Percentiles rank a stretch among this genome's conserved stretches.
These are phyloP conservation scores for Drosophila leonis DNA, from an alignment of 2,888 invertebrate species.

Conservation along the genomic window DNA sequence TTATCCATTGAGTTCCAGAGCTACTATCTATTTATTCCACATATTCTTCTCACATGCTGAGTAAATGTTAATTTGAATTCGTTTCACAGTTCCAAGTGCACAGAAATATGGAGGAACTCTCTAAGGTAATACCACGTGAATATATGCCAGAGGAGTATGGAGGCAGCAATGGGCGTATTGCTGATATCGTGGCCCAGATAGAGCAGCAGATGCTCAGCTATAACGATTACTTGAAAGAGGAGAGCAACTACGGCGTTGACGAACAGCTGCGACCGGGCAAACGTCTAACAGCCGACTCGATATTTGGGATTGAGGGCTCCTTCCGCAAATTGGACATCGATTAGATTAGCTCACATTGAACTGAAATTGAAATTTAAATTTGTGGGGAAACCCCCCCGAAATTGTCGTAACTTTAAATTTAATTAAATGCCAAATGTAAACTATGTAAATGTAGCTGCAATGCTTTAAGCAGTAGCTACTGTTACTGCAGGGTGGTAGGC, in stretches of 20 bases:
- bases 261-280: conserved; percentile 72
- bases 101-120: conserved; percentile 69
- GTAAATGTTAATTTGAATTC: background rate
- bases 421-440: conserved; percentile 11
- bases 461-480: background rate
- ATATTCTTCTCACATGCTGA: background rate
- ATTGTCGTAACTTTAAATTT: conserved; percentile 14
- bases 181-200: conserved; percentile 61
- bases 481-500: no score
- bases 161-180: conserved; percentile 87
- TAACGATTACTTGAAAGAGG: conserved; percentile 70
- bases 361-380: conserved; percentile 13
- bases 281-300: conserved; percentile 53
- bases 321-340: conserved; percentile 82
- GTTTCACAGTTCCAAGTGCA: conserved; percentile 86
- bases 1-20: background rate
- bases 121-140: conserved; percentile 87
- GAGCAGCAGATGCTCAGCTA: conserved; percentile 58
- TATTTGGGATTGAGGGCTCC: conserved; percentile 81
- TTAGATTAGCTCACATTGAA: conserved; percentile 47
- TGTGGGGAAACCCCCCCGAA: background rate
- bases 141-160: conserved; percentile 89
- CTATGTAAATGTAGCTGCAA: background rate
- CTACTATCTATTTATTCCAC: background rate
- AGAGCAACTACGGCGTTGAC: conserved; percentile 70